Evolutionary conservation across 1,140 invertebrate genomes (phyloP), one percentile per base, ranked within the genome.

Genomic region (Zaprionus tsacasi): DNA sequence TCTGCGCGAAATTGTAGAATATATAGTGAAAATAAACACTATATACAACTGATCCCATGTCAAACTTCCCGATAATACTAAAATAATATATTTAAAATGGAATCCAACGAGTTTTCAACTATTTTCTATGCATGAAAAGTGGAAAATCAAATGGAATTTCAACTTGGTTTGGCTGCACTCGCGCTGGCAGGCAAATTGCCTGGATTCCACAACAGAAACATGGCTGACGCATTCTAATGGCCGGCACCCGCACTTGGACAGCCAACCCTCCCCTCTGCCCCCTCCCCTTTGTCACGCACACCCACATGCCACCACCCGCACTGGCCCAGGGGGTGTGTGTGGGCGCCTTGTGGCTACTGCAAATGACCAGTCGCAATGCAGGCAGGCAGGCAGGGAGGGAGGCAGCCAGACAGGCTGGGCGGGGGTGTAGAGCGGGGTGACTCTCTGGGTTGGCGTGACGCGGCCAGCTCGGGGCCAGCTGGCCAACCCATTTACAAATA

Each of bases 141-240:
- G 7, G n/a, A 45, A 15, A 45, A n/a, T 17, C n/a, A 45, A 45
- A 50, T 50, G 17, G 17, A 25, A 25, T 50, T 50, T 25, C 45
- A 17, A 50, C 25, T 30, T 27, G 13, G 7, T 30, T 60, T 50
- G 45, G 76, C 64, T 73, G 64, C 48, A 63, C 66, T 27, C 43
- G 43, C 25, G 27, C 40, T 50, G 45, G 45, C 35, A 52, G 66
- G 43, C 70, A 55, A 74, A 63, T 70, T 55, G 11, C 45, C 30
- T 56, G 61, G 43, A 74, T 70, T 73, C 74, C 74, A 63, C 50
- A 64, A 45, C 64, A 76, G 72, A 70, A 85, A 78, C 79, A 85
- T 86, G 82, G 82, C 83, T 78, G 82, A 67, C 82, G 65, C 81
- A 87, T 73, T 80, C 77, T 72, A 87, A 88, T 87, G 82, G 82